Base-by-base conservation (phyloP, 2,113 vertebrate genomes). In the Elachura formosa region DNA sequence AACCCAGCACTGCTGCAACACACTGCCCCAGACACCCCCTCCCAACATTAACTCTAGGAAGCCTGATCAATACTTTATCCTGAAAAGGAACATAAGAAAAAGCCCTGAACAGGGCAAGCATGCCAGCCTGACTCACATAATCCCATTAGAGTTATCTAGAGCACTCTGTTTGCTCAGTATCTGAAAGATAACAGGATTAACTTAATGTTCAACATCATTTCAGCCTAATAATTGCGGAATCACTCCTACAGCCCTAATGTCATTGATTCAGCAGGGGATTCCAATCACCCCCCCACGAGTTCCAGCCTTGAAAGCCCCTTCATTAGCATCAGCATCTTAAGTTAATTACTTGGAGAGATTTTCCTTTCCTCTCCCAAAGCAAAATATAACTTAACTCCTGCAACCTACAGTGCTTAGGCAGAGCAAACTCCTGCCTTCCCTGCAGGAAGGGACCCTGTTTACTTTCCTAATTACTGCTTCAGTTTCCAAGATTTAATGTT, bases 151-250 rank as follows among this genome's bases (percentile, higher is more conserved):
- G 86, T 36, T 64, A 67, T 31, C 84, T 89, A 45, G 64, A 89
- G 56, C 89, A 38, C 49, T 71, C 77, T 58, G 75, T 90, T 93
- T 93, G 94, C 75, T 96, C 89, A 82, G 38, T 83, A 80, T 80
- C 85, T 77, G 62, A 4, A n/a, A 92, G 92, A 93, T 90, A 95
- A 97, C 85, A 75, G 91, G 94, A 97, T 96, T 95, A 96, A 55
- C 89, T 89, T 82, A 63, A 38, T 91, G 96, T 91, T 92, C 89
- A 76, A 80, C 89, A 96, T 58, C 28, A 52, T 79, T 84, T 82
- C 90, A 93, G 79, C 64, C 89, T 93, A 55, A 81, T 96, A 94
- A 96, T 80, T 90, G 77, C 3, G 1, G 91, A 59, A 93, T 80
- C 73, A 54, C 59, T 93, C 89, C 85, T 77, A 62, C 41, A 73